Evolutionary conservation across 2,113 vertebrate genomes (phyloP).

Genomic region (Phalacrocorax pelagicus): DNA sequence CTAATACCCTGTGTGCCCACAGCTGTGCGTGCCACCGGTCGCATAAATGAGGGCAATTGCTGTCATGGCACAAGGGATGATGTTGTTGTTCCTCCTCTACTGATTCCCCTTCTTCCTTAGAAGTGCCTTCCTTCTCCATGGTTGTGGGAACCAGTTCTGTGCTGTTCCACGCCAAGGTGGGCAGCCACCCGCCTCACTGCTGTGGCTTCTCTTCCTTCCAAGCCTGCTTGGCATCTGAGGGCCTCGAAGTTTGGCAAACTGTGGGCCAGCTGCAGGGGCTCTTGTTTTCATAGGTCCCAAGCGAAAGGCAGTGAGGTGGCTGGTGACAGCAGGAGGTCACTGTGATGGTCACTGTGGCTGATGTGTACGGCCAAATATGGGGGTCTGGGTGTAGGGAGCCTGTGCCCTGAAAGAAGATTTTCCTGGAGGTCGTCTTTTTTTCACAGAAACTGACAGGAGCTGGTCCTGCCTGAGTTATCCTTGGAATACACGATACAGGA

Average conservation of each 20-base stretch:
- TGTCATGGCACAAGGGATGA: neutral
- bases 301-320: neutral
- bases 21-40: rapidly evolving
- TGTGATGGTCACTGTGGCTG: neutral
- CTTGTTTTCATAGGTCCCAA: neutral
- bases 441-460: neutral
- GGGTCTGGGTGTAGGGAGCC: rapidly evolving
- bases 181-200: rapidly evolving
- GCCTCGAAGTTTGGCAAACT: rapidly evolving
- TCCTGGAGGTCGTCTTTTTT: neutral
- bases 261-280: neutral
- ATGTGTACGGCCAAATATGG: neutral
- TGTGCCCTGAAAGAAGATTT: neutral
- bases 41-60: rapidly evolving
- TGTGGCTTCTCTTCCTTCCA: neutral
- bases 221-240: neutral
- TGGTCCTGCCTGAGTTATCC: neutral
- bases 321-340: neutral
- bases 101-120: neutral
- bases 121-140: neutral
- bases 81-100: neutral
- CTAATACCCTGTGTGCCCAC: neutral
- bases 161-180: neutral
- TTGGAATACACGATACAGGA: neutral
- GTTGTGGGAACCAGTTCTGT: neutral